Base-by-base conservation (phyloP, 2,888 invertebrate species). In the Himalopsyche kuldschensis region DNA sequence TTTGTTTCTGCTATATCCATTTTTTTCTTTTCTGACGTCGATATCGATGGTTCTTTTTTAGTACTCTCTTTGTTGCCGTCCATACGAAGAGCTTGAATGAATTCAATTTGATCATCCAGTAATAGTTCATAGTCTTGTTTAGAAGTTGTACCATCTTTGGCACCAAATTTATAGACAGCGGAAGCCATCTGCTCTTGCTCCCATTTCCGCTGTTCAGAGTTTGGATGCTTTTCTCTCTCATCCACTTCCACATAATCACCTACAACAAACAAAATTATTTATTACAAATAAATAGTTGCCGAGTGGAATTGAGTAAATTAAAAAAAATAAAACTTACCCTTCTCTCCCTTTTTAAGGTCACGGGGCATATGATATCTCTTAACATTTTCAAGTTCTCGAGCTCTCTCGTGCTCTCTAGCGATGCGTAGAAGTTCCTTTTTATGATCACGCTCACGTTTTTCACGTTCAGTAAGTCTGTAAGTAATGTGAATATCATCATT, bases 31-130 rank as follows among this genome's bases (percentile, higher is more conserved):
- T 96, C 93, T 47, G 92, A 88, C 88, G 94, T 96, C 24, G 94
- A 93, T 81, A 95, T 88, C 88, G 94, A 92, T 5, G 93, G 91
- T 87, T 94, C 93, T 87, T 93, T 91, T 87, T 93, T 89, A 6
- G 35, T 31, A 24, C 55, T 76, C 4, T 85, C 81, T 89, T 92
- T 92, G 41, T 93, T 93, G 8, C 97, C 97, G 86, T 96, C 96
- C 89, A 97, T 92, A 87, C 95, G 95, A 0, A 97, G 89, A 0
- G 96, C 96, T 90, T 99, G 98, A 85, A 99, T 97, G 89, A 99
- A 99, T 89, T 99, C 98, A 88, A 99, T 98, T 90, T 99, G 97
- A 90, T 99, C 99, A 89, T 99, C 98, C 87, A 99, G 90, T 46
- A 99, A 91, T 41, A 98, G 92, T 86, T 99, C 98, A 91, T 99